These are phyloP conservation scores for Diphyllodes magnificus DNA, from an alignment of 2,113 vertebrate species.

Conservation along the genomic window DNA sequence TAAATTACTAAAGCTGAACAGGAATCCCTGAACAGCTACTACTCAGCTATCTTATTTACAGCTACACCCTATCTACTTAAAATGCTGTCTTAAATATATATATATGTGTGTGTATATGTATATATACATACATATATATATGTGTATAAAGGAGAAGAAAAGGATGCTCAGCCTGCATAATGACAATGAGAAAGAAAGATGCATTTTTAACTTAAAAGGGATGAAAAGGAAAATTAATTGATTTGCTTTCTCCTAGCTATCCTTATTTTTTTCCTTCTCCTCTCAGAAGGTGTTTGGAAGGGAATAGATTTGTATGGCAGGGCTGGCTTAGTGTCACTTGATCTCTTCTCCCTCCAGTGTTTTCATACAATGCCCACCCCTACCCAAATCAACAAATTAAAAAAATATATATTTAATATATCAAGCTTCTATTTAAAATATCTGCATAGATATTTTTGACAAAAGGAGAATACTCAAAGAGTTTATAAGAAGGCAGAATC, in stretches of 20 bases:
- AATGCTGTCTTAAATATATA: constrained; percentile 49
- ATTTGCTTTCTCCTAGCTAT: background rate
- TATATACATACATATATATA: background rate
- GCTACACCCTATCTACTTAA: constrained; percentile 4
- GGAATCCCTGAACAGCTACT: constrained; percentile 46
- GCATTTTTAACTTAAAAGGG: constrained; percentile 18
- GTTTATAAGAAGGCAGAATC: background rate
- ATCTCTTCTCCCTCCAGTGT: background rate
- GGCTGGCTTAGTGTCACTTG: background rate
- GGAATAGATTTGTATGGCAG: background rate
- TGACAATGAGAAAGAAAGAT: constrained; percentile 37
- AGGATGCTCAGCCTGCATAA: constrained; percentile 34
- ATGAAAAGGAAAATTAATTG: background rate
- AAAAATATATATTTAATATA: constrained; percentile 22
- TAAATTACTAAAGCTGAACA: constrained; percentile 62
- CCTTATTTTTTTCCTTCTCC: background rate
- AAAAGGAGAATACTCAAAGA: background rate
- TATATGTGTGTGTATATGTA: background rate
- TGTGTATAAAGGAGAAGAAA: background rate
- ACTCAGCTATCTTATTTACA: constrained; percentile 70
- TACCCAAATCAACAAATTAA: background rate
- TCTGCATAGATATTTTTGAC: constrained; percentile 2
- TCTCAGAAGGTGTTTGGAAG: background rate
- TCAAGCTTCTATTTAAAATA: constrained; percentile 14
- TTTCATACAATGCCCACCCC: background rate